Percentiles rank a stretch among this genome's conserved stretches.
Conservation (phyloP, 2,797 vertebrate genomes). For the Epinephelus malabaricus region DNA sequence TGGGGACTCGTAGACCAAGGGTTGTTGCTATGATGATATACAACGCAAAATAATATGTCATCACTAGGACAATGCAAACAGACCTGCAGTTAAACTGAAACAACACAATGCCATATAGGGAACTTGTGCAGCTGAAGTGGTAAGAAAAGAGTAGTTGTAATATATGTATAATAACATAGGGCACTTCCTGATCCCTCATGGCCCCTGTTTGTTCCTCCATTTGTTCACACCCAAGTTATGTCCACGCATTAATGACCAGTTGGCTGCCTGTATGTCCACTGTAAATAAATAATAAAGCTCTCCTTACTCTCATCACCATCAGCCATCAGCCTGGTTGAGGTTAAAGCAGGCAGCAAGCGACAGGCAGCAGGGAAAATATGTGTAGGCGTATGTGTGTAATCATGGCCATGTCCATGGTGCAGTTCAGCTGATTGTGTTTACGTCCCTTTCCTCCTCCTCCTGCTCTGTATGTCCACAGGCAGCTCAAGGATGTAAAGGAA, state of each 20-base stretch:
- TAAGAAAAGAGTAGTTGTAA: conserved; percentile 48
- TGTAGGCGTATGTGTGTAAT: conserved; percentile 69
- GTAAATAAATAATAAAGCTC: conserved; percentile 64
- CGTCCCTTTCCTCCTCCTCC: conserved; percentile 54
- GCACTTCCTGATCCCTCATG: background rate
- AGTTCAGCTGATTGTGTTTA: conserved; percentile 68
- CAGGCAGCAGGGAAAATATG: conserved; percentile 51
- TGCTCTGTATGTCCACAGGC: conserved; percentile 83
- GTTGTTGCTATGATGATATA: conserved; percentile 57
- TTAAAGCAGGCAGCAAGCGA: conserved; percentile 53
- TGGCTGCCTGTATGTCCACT: conserved; percentile 36
- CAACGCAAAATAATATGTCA: conserved; percentile 49
- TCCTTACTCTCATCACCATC: conserved; percentile 34
- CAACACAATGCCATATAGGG: conserved; percentile 58
- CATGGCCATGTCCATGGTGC: conserved; percentile 56
- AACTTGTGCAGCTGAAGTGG: conserved; percentile 46
- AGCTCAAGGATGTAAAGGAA: conserved; percentile 82
- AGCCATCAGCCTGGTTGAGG: conserved; percentile 41
- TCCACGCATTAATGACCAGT: conserved; percentile 36
- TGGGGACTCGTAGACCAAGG: conserved; percentile 61
- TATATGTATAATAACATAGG: conserved; percentile 17
- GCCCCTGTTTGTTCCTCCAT: background rate
- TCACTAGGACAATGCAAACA: conserved; percentile 45
- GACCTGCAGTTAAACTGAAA: conserved; percentile 49
- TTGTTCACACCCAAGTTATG: conserved; percentile 28